phyloP scores from a whole-genome alignment of 2,888 invertebrate genomes.

The Hypselothyrea guttata region DNA sequence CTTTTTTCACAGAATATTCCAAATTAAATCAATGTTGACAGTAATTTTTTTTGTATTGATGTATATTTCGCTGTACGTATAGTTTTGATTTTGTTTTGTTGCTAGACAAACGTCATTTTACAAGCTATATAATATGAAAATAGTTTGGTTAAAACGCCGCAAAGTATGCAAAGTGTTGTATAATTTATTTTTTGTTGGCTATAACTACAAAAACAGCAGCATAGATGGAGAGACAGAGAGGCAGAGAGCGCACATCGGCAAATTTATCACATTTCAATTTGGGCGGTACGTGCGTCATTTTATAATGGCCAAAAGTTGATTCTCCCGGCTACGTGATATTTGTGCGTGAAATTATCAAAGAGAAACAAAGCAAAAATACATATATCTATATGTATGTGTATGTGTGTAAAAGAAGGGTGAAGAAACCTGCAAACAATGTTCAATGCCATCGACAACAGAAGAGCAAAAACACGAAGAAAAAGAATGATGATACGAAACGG shows the following conservation, averaged over 20 bases:
- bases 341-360: constrained; percentile 69
- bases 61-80: not conserved
- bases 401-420: constrained; percentile 60
- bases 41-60: not conserved
- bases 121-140: constrained; percentile 5
- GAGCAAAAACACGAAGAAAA: constrained; percentile 27
- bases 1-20: constrained; percentile 7
- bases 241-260: constrained; percentile 1
- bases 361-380: constrained; percentile 30
- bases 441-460: constrained; percentile 69
- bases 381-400: not conserved
- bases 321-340: constrained; percentile 63
- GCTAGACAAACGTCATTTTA: constrained; percentile 27
- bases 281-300: constrained; percentile 55
- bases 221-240: not conserved
- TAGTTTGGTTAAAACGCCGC: constrained; percentile 12
- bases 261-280: constrained; percentile 64
- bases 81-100: not conserved
- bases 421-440: constrained; percentile 74
- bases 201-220: constrained; percentile 9
- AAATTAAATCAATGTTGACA: too few species aligned
- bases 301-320: constrained; percentile 61
- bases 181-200: not conserved
- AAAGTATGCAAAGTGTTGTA: constrained; percentile 17
- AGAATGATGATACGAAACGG: constrained; percentile 42